Evolutionary conservation across 2,888 invertebrate species (phyloP).

Genomic region (Iphiclides podalirius): DNA sequence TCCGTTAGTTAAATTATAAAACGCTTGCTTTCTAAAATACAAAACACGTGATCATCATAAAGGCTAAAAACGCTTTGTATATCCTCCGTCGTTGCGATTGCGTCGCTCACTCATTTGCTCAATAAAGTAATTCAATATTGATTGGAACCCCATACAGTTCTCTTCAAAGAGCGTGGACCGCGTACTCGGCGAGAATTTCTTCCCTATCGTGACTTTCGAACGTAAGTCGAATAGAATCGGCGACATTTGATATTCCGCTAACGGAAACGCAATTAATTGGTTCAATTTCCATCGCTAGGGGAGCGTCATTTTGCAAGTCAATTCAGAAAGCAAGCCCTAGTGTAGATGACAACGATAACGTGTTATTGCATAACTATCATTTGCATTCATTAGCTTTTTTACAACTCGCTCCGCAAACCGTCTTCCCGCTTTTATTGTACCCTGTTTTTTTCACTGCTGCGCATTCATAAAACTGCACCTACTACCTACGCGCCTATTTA

Average conservation of each 20-base stretch:
- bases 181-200: no score
- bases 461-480: neutral
- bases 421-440: neutral
- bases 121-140: no score
- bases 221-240: no score
- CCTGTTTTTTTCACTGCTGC: neutral
- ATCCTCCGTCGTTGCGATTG: no score
- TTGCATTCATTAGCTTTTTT: constrained; percentile 9
- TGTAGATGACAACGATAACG: constrained; percentile 22
- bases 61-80: no score
- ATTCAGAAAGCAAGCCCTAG: constrained; percentile 22
- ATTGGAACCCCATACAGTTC: no score
- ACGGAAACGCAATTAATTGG: constrained; percentile 25
- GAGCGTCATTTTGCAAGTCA: constrained; percentile 27
- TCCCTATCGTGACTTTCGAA: no score
- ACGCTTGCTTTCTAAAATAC: no score
- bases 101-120: no score
- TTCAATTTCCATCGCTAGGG: constrained; percentile 15
- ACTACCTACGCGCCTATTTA: neutral
- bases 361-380: constrained; percentile 7
- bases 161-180: no score
- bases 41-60: no score
- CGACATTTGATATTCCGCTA: neutral
- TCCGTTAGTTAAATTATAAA: no score
- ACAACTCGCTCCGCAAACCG: neutral